Evolutionary conservation across 2,888 invertebrate species (phyloP), one percentile per base, ranked within the genome.

Genomic region (Drosophila austrosaltans): DNA sequence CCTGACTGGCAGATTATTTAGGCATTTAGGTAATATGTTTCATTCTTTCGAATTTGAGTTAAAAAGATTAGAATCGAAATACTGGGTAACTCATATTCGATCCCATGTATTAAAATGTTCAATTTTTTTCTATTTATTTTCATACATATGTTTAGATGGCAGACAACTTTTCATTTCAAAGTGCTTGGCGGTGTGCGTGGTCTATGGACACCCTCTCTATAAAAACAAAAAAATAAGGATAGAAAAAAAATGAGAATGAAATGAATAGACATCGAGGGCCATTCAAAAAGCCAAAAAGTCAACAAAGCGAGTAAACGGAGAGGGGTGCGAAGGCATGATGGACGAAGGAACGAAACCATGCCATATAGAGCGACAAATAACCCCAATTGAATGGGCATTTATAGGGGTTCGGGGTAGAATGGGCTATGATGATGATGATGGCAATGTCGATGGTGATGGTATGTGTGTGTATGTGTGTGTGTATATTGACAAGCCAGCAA

Each of bases 241-340:
- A 56, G 36, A 69, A 82, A 79, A 85, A 78, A 83, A 80, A 8
- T 8, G 36, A 30, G 8, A 36, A 36, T 36, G 48, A 79, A 87
- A 81, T 85, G 89, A 85, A 85, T 84, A 88, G 89, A 88, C 79
- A 73, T 56, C 53, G 76, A 70, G 73, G 69, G 76, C 84, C 74
- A 88, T 89, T 84, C 75, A 82, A 72, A 77, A 79, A 86, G 86
- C 87, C 79, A 75, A 89, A 87, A 89, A 89, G 85, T 85, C 89
- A 85, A 85, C 85, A 85, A 76, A 83, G 74, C 79, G 66, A 25
- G 42, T 61, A 61, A 58, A 44, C 53, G 62, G 63, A 8, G 20
- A 36, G 25, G 44, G 36, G 30, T 40, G 32, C 30, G 48, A 48
- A 20, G 16, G 44, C 36, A 30, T 40, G 32, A 28, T 30, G 32